A percentile compares a stretch with the other conserved stretches of the same genome.
These are phyloP conservation scores for Tragelaphus scriptus DNA, from an alignment of 2,113 vertebrate genomes.

Conservation along the genomic window DNA sequence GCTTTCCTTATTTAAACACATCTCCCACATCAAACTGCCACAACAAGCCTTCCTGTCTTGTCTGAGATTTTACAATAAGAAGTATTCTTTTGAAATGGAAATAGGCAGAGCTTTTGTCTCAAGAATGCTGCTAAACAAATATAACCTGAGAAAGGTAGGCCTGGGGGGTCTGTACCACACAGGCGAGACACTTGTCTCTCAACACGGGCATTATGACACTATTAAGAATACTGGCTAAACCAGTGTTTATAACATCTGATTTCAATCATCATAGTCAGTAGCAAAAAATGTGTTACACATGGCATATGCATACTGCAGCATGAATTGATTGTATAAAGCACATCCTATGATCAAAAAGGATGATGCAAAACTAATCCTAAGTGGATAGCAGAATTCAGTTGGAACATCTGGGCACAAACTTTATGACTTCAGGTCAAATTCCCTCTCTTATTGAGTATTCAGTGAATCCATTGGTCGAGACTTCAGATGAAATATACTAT, in stretches of 20 bases:
- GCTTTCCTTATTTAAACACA: slow-evolving; percentile 29
- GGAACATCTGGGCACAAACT: slow-evolving; percentile 11
- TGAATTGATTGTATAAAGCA: not conserved
- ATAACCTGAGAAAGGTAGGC: slow-evolving; percentile 26
- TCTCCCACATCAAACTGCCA: not conserved
- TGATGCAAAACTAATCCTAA: slow-evolving; percentile 30
- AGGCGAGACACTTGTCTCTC: slow-evolving; percentile 45
- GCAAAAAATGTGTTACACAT: slow-evolving; percentile 43
- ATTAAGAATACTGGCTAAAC: slow-evolving; percentile 20
- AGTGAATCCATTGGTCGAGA: not conserved
- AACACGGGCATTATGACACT: slow-evolving; percentile 30
- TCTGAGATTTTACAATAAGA: slow-evolving; percentile 44
- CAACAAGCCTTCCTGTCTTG: not conserved
- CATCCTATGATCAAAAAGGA: slow-evolving; percentile 54
- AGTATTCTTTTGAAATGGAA: slow-evolving; percentile 62
- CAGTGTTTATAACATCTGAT: slow-evolving; percentile 45
- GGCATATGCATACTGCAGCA: not conserved
- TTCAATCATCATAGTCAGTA: slow-evolving; percentile 60
- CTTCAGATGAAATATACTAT: not conserved
- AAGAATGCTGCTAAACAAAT: slow-evolving; percentile 56
- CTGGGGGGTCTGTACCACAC: not conserved
- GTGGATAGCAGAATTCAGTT: not conserved
- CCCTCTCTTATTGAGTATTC: not conserved
- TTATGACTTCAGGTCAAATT: slow-evolving; percentile 28
- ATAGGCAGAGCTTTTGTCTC: slow-evolving; percentile 37